Evolutionary conservation across 1,140 invertebrate species (phyloP).

Genomic region (Hyphantria cunea): DNA sequence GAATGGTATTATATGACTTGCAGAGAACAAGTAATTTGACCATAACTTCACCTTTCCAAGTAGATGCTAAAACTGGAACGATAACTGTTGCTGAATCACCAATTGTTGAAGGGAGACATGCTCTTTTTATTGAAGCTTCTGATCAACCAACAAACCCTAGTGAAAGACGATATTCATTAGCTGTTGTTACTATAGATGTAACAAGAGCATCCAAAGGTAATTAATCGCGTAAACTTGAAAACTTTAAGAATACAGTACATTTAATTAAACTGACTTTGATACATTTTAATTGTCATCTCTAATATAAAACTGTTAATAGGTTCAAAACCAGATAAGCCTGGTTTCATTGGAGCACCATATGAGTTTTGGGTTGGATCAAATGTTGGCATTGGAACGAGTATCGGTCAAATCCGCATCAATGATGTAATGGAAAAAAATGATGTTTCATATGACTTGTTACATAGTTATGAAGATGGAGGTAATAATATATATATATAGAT

Average conservation of each 20-base stretch:
- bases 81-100: slow-evolving; percentile 87
- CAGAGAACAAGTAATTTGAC: slow-evolving; percentile 87
- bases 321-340: slow-evolving; percentile 83
- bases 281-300: neutral
- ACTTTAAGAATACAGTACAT: neutral
- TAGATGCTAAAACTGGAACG: slow-evolving; percentile 87
- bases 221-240: neutral
- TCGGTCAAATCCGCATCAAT: slow-evolving; percentile 91
- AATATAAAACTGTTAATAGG: slow-evolving; percentile 53
- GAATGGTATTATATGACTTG: slow-evolving; percentile 88
- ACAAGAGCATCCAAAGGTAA: slow-evolving; percentile 82
- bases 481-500: too few species aligned
- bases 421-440: slow-evolving; percentile 86
- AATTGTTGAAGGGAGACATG: slow-evolving; percentile 86
- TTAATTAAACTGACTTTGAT: slow-evolving; percentile 10
- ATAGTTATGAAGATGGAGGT: slow-evolving; percentile 92
- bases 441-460: slow-evolving; percentile 89
- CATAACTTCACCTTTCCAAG: slow-evolving; percentile 85
- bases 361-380: slow-evolving; percentile 94
- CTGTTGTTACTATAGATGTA: slow-evolving; percentile 90
- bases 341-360: slow-evolving; percentile 94
- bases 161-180: slow-evolving; percentile 89
- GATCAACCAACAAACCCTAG: slow-evolving; percentile 92
- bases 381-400: slow-evolving; percentile 90
- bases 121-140: slow-evolving; percentile 90